Evolutionary conservation across 2,113 vertebrate species (phyloP).

Genomic region (Cebidichthys violaceus): DNA sequence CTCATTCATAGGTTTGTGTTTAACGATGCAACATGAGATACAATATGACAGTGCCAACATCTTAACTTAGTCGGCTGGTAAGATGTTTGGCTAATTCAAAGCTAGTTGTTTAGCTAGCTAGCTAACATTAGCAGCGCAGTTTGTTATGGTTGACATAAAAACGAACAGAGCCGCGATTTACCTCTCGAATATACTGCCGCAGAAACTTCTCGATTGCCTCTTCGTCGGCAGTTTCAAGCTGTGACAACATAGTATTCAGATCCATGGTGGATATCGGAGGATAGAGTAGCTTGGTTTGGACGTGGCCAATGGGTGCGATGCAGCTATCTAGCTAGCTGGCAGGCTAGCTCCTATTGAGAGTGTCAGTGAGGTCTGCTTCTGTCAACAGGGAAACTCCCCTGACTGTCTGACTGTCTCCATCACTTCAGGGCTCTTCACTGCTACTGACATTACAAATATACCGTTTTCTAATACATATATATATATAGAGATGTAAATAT

Average conservation of each 20-base stretch:
- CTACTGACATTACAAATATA: neutral
- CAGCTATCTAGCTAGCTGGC: slow-evolving; percentile 49
- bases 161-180: slow-evolving; percentile 51
- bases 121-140: slow-evolving; percentile 48
- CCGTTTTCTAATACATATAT: neutral
- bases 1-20: neutral
- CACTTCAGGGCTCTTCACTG: neutral
- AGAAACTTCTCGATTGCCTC: slow-evolving; percentile 72
- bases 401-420: slow-evolving; percentile 11
- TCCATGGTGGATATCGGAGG: slow-evolving; percentile 71
- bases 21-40: neutral
- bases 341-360: slow-evolving; percentile 33
- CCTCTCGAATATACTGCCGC: slow-evolving; percentile 80
- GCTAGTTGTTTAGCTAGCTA: slow-evolving; percentile 32
- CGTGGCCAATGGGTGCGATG: slow-evolving; percentile 1
- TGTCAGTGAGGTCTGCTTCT: slow-evolving; percentile 17
- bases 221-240: slow-evolving; percentile 74
- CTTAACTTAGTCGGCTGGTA: neutral
- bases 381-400: slow-evolving; percentile 54
- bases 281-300: neutral
- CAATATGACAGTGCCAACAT: neutral
- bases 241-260: slow-evolving; percentile 71
- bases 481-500: too few relatives aligned
- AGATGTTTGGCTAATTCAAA: neutral
- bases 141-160: slow-evolving; percentile 68